A percentile compares a stretch with the other conserved stretches of the same genome.
phyloP scores from a whole-genome alignment of 2,888 invertebrate species.

The Eupithecia abbreviata region DNA sequence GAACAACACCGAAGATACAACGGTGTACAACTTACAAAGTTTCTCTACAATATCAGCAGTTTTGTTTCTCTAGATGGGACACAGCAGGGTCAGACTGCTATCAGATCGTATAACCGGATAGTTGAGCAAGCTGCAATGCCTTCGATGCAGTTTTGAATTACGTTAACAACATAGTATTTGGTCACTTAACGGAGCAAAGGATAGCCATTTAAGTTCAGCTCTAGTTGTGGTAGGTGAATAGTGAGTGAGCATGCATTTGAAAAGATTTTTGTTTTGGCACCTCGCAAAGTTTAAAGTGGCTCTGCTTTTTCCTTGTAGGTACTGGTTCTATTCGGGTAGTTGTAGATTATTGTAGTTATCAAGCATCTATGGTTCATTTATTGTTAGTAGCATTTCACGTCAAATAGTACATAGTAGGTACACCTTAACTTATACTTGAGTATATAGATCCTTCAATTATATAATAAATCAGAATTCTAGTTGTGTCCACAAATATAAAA shows the following conservation, averaged over 20 bases:
- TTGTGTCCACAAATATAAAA: neutral
- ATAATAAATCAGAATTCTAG: neutral
- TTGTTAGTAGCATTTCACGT: too few species aligned
- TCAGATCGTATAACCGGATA: constrained; percentile 64
- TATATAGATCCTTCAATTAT: too few species aligned
- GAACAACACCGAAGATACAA: constrained; percentile 25
- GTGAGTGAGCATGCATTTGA: constrained; percentile 29
- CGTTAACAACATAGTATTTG: constrained; percentile 39
- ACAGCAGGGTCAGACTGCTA: constrained; percentile 65
- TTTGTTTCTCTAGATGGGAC: constrained; percentile 57
- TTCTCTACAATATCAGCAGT: constrained; percentile 46
- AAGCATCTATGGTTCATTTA: too few species aligned
- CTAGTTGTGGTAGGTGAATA: constrained; percentile 15
- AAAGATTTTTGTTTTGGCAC: constrained; percentile 21
- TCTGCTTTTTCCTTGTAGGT: neutral
- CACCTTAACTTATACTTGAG: too few species aligned
- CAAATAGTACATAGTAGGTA: too few species aligned
- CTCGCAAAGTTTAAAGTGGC: neutral
- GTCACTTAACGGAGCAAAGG: constrained; percentile 34
- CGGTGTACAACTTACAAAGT: constrained; percentile 35
- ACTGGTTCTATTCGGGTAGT: neutral
- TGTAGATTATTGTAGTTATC: neutral
- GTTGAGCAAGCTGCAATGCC: constrained; percentile 48
- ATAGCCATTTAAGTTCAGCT: constrained; percentile 43
- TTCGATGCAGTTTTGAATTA: constrained; percentile 59